phyloP scores from a whole-genome alignment of 2,113 vertebrate genomes.

The Lates calcarifer region DNA sequence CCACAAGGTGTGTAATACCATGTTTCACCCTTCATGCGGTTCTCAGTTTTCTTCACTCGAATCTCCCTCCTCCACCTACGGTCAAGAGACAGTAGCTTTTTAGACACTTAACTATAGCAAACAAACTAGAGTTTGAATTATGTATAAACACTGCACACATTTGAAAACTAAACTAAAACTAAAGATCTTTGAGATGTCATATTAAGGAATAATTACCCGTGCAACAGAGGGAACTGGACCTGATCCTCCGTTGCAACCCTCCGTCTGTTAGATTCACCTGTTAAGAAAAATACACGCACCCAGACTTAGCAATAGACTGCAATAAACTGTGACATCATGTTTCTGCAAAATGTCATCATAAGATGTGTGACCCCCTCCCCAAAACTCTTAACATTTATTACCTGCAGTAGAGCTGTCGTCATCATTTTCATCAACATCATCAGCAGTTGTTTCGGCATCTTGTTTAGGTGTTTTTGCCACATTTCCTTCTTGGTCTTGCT shows the following conservation, averaged over 20 bases:
- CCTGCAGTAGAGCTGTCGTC: constrained; percentile 77
- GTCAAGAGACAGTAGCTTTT: constrained; percentile 20
- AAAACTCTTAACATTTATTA: constrained; percentile 23
- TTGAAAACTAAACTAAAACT: neutral
- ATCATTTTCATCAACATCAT: constrained; percentile 75
- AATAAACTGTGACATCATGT: too few relatives aligned
- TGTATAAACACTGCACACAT: neutral
- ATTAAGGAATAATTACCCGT: constrained; percentile 87
- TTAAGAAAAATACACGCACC: constrained; percentile 41
- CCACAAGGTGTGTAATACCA: constrained; percentile 99
- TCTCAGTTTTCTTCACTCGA: constrained; percentile 90
- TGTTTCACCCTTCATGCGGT: constrained; percentile 95
- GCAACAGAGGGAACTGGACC: constrained; percentile 91
- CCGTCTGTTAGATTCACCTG: constrained; percentile 88
- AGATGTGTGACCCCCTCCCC: neutral
- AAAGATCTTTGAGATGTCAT: neutral
- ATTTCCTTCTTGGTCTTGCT: constrained; percentile 61
- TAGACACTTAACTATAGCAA: neutral
- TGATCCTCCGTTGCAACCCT: constrained; percentile 93
- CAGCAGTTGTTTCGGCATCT: constrained; percentile 51
- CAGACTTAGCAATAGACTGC: neutral
- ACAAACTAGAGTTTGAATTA: neutral
- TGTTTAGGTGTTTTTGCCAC: constrained; percentile 43
- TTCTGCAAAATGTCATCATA: neutral
- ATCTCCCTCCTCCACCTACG: constrained; percentile 94